phyloP scores from a whole-genome alignment of 2,888 invertebrate genomes.

The Eupithecia insigniata region DNA sequence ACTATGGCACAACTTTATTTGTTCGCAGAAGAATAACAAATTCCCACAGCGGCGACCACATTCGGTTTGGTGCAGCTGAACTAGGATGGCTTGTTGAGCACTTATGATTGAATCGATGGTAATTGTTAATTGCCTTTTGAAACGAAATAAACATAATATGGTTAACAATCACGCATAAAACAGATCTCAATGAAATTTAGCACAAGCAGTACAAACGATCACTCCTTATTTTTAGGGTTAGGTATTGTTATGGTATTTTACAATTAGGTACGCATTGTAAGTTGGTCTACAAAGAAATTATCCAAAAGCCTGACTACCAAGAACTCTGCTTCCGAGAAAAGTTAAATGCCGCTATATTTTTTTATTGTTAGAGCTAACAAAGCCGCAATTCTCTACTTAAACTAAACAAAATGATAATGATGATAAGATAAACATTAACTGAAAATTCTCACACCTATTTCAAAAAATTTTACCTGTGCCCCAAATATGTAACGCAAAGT shows the following conservation, averaged over 20 bases:
- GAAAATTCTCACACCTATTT: not conserved
- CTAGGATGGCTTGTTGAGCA: conserved; percentile 25
- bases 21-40: conserved; percentile 61
- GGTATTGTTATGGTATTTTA: not conserved
- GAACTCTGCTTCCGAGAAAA: not conserved
- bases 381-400: not conserved
- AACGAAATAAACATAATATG: not conserved
- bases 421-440: not conserved
- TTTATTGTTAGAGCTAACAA: not conserved
- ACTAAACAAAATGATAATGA: not conserved
- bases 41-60: conserved; percentile 56
- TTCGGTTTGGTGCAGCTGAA: conserved; percentile 33
- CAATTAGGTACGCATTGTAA: not conserved
- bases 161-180: not conserved
- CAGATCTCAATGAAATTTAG: not conserved
- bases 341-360: not conserved
- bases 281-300: not conserved
- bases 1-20: conserved; percentile 51
- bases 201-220: no score
- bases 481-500: not conserved
- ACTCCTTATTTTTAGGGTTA: no score
- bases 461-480: not conserved
- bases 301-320: not conserved
- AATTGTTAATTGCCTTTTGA: not conserved
- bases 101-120: not conserved